These are phyloP conservation scores for Smutsia temminckii DNA, from an alignment of 2,797 vertebrate genomes.

Conservation along the genomic window DNA sequence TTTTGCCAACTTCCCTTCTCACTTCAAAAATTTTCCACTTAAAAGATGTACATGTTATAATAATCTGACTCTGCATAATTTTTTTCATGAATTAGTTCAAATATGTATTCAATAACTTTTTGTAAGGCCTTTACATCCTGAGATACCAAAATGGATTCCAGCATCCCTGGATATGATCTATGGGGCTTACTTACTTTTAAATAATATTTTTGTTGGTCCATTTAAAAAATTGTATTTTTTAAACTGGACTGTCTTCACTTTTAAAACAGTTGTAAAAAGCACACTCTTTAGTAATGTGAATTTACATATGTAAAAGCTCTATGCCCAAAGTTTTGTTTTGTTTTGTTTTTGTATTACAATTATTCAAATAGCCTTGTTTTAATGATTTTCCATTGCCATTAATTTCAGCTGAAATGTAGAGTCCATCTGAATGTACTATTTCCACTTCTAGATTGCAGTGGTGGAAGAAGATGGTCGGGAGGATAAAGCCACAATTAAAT, in stretches of 20 bases:
- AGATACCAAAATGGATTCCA: background rate
- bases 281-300: background rate
- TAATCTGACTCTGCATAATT: background rate
- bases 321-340: background rate
- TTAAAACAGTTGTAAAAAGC: background rate
- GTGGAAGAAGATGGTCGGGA: slow-evolving; percentile 97
- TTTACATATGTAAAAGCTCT: background rate
- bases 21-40: background rate
- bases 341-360: background rate
- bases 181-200: background rate
- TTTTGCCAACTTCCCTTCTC: background rate
- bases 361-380: background rate
- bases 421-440: background rate
- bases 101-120: background rate
- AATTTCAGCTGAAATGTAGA: background rate
- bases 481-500: slow-evolving; percentile 99
- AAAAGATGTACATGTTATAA: background rate
- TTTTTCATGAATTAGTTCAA: slow-evolving; percentile 30
- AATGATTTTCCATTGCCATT: background rate
- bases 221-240: background rate
- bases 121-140: background rate
- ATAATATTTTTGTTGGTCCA: background rate
- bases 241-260: background rate
- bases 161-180: background rate
- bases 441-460: slow-evolving; percentile 91